A percentile compares a stretch with the other conserved stretches of the same genome.
phyloP scores from a whole-genome alignment of 2,113 vertebrate genomes.

The Vulpes ferrilata region DNA sequence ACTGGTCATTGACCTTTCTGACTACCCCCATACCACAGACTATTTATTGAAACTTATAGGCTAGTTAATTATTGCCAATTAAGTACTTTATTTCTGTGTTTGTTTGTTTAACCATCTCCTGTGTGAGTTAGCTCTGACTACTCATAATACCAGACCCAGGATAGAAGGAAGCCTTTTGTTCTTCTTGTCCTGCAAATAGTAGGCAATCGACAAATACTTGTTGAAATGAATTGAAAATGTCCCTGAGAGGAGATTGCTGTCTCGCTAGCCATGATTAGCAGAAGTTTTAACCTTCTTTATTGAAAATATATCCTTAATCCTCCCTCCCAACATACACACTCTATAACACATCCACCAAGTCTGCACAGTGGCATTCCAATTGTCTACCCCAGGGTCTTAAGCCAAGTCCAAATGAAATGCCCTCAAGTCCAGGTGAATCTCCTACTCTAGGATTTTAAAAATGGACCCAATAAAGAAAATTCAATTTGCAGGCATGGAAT shows the following conservation, averaged over 20 bases:
- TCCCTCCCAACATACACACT: not conserved
- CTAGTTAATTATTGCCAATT: not conserved
- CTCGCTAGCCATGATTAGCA: not conserved
- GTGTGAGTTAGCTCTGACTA: not conserved
- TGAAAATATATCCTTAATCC: not conserved
- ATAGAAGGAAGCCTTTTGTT: not conserved
- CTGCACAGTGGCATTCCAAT: not conserved
- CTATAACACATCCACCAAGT: not conserved
- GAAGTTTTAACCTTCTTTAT: conserved; percentile 6
- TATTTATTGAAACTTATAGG: not conserved
- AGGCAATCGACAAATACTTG: conserved; percentile 9
- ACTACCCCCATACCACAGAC: not conserved
- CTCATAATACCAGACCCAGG: not conserved
- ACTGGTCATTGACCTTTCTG: not conserved
- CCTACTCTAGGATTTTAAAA: conserved; percentile 71
- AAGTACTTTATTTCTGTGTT: not conserved
- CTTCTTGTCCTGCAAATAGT: not conserved
- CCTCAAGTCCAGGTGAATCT: conserved; percentile 67
- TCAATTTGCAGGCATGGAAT: conserved; percentile 72
- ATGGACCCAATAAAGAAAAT: conserved; percentile 81
- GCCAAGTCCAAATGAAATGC: conserved; percentile 74
- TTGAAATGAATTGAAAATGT: conserved; percentile 42
- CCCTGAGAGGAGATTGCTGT: not conserved
- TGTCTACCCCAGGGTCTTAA: not conserved
- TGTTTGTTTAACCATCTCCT: not conserved